A percentile compares a stretch with the other conserved stretches of the same genome.
Conservation (phyloP, 2,113 vertebrate species). For the Myrmecophaga tridactyla region DNA sequence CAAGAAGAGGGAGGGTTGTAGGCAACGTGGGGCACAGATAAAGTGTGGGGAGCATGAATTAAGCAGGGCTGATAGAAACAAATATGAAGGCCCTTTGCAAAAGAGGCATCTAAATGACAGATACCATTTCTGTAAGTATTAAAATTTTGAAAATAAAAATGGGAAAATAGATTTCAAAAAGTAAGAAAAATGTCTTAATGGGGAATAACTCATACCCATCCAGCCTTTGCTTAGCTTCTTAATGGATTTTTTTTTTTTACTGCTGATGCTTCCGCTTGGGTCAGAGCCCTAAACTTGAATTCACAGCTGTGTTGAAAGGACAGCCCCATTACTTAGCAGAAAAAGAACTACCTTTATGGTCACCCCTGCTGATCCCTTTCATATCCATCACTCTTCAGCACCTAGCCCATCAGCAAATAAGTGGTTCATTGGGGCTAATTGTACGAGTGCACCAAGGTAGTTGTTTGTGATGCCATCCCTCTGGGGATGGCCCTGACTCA, state of each 20-base stretch:
- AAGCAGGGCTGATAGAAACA: background rate
- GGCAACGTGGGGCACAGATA: background rate
- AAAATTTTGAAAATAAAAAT: background rate
- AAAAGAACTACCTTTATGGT: conserved; percentile 17
- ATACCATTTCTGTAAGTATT: background rate
- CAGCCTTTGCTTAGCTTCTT: background rate
- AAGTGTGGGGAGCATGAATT: background rate
- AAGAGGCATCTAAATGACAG: background rate
- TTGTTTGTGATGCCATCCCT: too few relatives aligned
- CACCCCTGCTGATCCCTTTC: background rate
- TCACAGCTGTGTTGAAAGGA: conserved; percentile 62
- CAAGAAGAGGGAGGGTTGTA: background rate
- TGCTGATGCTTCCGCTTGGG: conserved; percentile 17
- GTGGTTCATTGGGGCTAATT: conserved; percentile 47
- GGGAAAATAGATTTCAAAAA: background rate
- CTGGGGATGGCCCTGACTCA: too few relatives aligned
- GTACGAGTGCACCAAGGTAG: background rate
- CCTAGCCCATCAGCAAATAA: background rate
- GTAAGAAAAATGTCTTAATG: background rate
- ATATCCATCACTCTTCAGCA: conserved; percentile 55
- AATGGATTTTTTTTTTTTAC: background rate
- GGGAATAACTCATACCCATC: background rate
- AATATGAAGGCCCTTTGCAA: background rate
- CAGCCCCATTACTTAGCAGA: background rate
- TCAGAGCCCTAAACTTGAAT: conserved; percentile 36